Evolutionary conservation across 1,140 invertebrate genomes (phyloP).

Genomic region (Drosophila littoralis): DNA sequence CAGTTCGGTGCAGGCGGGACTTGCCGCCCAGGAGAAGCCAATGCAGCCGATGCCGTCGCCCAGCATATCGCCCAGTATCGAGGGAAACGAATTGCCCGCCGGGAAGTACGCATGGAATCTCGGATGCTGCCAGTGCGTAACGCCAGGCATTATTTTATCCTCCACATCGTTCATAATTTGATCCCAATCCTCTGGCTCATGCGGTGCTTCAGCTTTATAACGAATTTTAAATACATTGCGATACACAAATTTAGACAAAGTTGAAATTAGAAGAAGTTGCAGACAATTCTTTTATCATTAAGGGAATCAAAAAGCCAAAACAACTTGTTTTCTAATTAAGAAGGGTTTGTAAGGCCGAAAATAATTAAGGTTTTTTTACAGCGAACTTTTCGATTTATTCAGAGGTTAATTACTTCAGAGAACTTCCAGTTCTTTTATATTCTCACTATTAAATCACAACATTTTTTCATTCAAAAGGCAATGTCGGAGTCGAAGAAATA

Average conservation of each 20-base stretch:
- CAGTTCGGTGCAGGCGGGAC: conserved; percentile 98
- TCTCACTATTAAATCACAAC: no score
- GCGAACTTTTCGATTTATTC: no score
- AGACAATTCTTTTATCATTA: neutral
- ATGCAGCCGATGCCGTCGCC: conserved; percentile 97
- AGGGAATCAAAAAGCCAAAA: no score
- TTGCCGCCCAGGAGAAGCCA: conserved; percentile 99
- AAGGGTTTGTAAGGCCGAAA: no score
- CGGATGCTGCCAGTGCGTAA: conserved; percentile 99
- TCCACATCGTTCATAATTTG: conserved; percentile 97
- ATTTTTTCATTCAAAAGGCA: no score
- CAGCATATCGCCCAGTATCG: conserved; percentile 99
- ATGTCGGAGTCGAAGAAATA: no score
- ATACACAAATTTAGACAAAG: neutral
- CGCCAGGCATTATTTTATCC: conserved; percentile 98
- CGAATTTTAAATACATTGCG: no score
- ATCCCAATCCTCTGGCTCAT: conserved; percentile 95
- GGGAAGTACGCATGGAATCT: conserved; percentile 99
- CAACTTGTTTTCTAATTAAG: no score
- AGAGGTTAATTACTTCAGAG: no score
- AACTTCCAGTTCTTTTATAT: no score
- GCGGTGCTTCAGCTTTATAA: conserved; percentile 89
- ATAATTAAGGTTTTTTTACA: no score
- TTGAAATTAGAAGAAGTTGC: neutral
- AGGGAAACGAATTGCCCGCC: conserved; percentile 98